Evolutionary conservation across 2,113 vertebrate genomes (phyloP).

Genomic region (Perognathus longimembris): DNA sequence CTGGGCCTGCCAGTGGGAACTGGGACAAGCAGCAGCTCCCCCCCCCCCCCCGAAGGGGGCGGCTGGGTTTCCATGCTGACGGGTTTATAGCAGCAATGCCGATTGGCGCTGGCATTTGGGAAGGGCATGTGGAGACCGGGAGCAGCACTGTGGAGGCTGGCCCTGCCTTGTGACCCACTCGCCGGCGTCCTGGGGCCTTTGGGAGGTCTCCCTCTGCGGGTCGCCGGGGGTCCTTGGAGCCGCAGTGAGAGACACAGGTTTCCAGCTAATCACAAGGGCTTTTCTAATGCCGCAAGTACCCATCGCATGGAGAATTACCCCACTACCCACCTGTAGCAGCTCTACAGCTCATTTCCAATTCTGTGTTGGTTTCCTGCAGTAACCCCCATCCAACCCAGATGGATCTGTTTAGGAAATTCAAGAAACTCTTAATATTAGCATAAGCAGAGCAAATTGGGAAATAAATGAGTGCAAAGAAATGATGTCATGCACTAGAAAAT

Average conservation of each 20-base stretch:
- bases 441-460: constrained; percentile 56
- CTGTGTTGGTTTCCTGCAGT: constrained; percentile 52
- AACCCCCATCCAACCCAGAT: constrained; percentile 57
- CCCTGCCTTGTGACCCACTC: neutral
- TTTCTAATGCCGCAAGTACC: constrained; percentile 48
- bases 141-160: neutral
- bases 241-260: neutral
- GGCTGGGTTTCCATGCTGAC: constrained; percentile 57
- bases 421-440: constrained; percentile 62
- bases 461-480: constrained; percentile 50
- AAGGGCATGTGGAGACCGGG: neutral
- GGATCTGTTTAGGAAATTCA: constrained; percentile 64
- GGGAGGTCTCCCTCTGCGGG: neutral
- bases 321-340: constrained; percentile 22
- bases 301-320: constrained; percentile 52
- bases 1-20: neutral
- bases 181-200: neutral
- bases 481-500: neutral
- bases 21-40: neutral
- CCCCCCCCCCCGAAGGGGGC: neutral
- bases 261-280: constrained; percentile 27
- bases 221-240: neutral
- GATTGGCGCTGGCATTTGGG: constrained; percentile 62
- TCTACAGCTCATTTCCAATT: constrained; percentile 63
- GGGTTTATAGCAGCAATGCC: constrained; percentile 38